Conservation (phyloP, 2,113 vertebrate genomes). For the Hypomesus transpacificus region DNA sequence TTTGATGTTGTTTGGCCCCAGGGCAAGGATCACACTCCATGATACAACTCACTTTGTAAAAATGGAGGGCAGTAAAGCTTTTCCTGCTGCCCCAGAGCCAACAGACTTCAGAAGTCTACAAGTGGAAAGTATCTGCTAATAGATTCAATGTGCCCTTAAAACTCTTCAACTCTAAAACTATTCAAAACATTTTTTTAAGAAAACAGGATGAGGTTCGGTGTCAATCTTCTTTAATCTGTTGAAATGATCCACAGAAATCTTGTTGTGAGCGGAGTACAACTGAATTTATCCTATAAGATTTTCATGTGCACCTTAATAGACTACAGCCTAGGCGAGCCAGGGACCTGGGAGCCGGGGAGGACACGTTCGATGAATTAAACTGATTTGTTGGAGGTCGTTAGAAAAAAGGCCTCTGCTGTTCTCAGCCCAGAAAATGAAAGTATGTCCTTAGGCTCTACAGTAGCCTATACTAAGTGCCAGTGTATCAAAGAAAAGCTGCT, state of each 20-base stretch:
- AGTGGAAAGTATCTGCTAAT: constrained; percentile 47
- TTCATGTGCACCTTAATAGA: not conserved
- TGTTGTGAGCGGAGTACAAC: not conserved
- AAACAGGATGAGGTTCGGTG: not conserved
- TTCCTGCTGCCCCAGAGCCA: constrained; percentile 56
- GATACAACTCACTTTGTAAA: constrained; percentile 62
- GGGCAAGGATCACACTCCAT: constrained; percentile 65
- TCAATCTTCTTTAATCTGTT: not conserved
- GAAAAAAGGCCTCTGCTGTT: no score
- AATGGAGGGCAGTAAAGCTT: constrained; percentile 54
- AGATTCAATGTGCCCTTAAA: constrained; percentile 54
- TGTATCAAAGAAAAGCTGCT: no score
- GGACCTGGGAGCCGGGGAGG: no score
- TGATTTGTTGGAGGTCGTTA: no score
- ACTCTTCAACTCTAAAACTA: not conserved
- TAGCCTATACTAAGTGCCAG: not conserved
- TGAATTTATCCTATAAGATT: not conserved
- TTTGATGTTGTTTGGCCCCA: constrained; percentile 60
- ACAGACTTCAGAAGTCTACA: constrained; percentile 39
- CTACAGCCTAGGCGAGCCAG: no score
- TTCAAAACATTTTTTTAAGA: no score
- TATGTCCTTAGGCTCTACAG: no score
- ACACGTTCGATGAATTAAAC: no score
- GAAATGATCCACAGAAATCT: not conserved
- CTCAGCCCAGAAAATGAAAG: no score